A percentile compares a stretch with the other conserved stretches of the same genome.
These are phyloP conservation scores for Phaetusa simplex DNA, from an alignment of 2,113 vertebrate species.

Conservation along the genomic window DNA sequence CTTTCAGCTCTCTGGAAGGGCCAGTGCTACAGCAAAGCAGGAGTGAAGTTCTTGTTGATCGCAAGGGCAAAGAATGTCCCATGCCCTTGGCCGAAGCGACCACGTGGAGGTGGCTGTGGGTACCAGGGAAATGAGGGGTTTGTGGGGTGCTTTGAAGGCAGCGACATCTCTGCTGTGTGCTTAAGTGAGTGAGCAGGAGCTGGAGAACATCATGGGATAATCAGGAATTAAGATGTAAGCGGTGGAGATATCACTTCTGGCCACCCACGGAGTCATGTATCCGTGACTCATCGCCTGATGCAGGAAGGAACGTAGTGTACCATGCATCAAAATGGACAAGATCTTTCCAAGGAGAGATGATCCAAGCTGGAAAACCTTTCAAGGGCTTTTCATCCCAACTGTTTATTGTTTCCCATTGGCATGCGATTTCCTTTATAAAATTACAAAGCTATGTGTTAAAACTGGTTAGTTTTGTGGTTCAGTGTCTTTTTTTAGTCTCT, in stretches of 20 bases:
- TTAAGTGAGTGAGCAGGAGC: not conserved
- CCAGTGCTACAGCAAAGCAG: not conserved
- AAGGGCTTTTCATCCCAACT: not conserved
- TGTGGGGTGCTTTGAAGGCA: not conserved
- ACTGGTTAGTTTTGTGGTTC: not conserved
- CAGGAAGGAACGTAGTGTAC: constrained; percentile 33
- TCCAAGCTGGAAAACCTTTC: not conserved
- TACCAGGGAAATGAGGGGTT: not conserved
- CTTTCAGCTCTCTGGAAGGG: not conserved
- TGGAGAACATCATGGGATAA: constrained; percentile 58
- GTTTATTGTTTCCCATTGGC: not conserved
- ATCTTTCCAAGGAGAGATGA: constrained; percentile 16
- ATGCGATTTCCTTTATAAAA: not conserved
- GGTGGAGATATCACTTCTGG: constrained; percentile 55
- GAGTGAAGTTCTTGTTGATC: not conserved
- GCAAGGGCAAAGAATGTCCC: not conserved
- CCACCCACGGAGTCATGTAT: constrained; percentile 63
- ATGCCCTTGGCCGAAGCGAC: not conserved
- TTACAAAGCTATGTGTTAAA: not conserved
- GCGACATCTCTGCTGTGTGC: not conserved
- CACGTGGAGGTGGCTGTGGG: too few relatives aligned
- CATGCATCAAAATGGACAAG: constrained; percentile 38
- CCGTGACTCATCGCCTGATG: constrained; percentile 58
- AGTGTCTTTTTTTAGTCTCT: not conserved
- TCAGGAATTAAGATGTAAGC: constrained; percentile 51